These are phyloP conservation scores for Campoplex nolae DNA, from an alignment of 2,888 invertebrate genomes.

Conservation along the genomic window DNA sequence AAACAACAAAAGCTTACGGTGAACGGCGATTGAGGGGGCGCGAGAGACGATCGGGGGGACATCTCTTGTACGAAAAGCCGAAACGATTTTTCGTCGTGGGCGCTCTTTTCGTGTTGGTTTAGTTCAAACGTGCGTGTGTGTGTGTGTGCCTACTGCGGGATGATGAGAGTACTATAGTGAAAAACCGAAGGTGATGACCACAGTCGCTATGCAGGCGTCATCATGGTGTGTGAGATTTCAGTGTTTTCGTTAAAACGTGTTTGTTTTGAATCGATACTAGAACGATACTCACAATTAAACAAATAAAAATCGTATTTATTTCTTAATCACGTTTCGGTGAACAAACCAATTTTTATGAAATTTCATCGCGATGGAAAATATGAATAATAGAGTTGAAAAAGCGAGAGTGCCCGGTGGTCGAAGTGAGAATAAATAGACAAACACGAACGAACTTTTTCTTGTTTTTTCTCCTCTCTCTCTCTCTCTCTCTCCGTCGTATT, in stretches of 20 bases:
- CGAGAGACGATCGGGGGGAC: slow-evolving; percentile 31
- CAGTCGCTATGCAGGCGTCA: slow-evolving; percentile 75
- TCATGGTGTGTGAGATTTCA: slow-evolving; percentile 73
- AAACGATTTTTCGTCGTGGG: slow-evolving; percentile 49
- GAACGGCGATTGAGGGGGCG: slow-evolving; percentile 34
- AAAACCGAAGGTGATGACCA: slow-evolving; percentile 46
- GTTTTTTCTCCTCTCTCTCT: slow-evolving; percentile 5
- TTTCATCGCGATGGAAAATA: slow-evolving; percentile 34
- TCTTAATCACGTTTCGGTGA: background rate
- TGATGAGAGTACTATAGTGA: slow-evolving; percentile 13
- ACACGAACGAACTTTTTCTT: slow-evolving; percentile 9
- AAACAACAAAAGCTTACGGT: slow-evolving; percentile 32
- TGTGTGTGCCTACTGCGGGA: background rate
- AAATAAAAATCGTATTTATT: slow-evolving; percentile 31
- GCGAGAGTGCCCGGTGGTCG: slow-evolving; percentile 32
- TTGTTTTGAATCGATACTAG: slow-evolving; percentile 78
- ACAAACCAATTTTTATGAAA: background rate
- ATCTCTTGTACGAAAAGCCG: slow-evolving; percentile 42
- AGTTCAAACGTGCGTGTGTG: slow-evolving; percentile 20
- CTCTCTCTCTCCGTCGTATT: slow-evolving; percentile 30
- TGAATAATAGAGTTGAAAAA: slow-evolving; percentile 10
- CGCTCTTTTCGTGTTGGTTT: slow-evolving; percentile 34
- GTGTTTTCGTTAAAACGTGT: slow-evolving; percentile 71
- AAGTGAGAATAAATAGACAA: slow-evolving; percentile 50
- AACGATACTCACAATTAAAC: slow-evolving; percentile 23